Evolutionary conservation across 1,140 invertebrate genomes (phyloP).

Genomic region (Orius insidiosus): DNA sequence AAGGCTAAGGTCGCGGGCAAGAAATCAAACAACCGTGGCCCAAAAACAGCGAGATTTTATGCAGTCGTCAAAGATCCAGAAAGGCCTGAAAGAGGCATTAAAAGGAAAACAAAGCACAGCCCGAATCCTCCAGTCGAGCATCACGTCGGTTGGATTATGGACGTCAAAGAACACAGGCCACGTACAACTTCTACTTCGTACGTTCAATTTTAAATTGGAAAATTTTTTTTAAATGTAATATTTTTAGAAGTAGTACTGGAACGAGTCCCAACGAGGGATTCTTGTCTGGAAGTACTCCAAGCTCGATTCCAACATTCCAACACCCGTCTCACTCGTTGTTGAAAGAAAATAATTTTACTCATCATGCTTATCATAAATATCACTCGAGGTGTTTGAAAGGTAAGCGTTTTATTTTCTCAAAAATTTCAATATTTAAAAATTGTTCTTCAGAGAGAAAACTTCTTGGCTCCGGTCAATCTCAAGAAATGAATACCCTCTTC

Average conservation of each 20-base stretch:
- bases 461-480: constrained; percentile 79
- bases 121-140: constrained; percentile 84
- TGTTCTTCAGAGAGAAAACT: constrained; percentile 66
- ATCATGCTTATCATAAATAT: constrained; percentile 92
- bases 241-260: constrained; percentile 45
- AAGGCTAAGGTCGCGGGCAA: not conserved
- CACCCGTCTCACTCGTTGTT: constrained; percentile 90
- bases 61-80: constrained; percentile 74
- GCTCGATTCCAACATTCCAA: constrained; percentile 78
- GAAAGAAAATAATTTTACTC: constrained; percentile 95
- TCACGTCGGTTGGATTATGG: constrained; percentile 95
- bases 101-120: constrained; percentile 81
- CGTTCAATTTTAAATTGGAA: constrained; percentile 8
- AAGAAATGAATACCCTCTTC: constrained; percentile 95
- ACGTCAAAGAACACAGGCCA: constrained; percentile 62
- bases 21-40: not conserved
- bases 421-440: too few species aligned
- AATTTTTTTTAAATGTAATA: constrained; percentile 1
- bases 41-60: constrained; percentile 49
- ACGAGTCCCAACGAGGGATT: constrained; percentile 47
- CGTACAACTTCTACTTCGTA: constrained; percentile 56
- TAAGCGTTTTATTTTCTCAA: too few species aligned
- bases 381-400: constrained; percentile 83
- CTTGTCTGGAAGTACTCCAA: constrained; percentile 49
- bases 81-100: constrained; percentile 40